Evolutionary conservation across 2,888 invertebrate species (phyloP).

Genomic region (Caenorhabditis doughertyi): DNA sequence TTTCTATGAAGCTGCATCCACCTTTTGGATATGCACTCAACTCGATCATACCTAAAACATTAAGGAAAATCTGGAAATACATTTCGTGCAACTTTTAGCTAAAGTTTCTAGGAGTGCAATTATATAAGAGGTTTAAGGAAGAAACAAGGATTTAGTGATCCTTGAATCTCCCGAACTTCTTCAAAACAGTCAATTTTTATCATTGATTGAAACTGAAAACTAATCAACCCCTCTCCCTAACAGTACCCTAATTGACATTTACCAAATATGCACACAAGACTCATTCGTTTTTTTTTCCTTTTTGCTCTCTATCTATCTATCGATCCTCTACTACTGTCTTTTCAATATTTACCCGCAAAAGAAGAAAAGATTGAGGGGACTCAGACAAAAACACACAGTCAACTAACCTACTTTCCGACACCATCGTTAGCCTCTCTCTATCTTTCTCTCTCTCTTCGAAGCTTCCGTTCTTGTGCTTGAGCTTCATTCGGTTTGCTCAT

Average conservation of each 20-base stretch:
- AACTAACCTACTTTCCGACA: slow-evolving; percentile 1
- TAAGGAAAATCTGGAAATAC: too few relatives aligned
- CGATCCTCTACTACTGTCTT: slow-evolving; percentile 24
- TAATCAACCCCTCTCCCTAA: too few relatives aligned
- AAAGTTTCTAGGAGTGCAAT: too few relatives aligned
- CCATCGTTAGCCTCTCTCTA: slow-evolving; percentile 10
- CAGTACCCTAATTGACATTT: neutral
- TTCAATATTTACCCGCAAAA: slow-evolving; percentile 43
- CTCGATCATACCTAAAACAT: too few relatives aligned
- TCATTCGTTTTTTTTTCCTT: neutral
- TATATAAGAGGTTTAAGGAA: too few relatives aligned
- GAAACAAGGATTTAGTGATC: too few relatives aligned
- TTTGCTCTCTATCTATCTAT: slow-evolving; percentile 10
- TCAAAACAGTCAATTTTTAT: too few relatives aligned
- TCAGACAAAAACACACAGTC: slow-evolving; percentile 32
- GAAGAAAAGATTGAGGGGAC: neutral
- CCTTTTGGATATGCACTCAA: too few relatives aligned
- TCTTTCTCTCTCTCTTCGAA: neutral
- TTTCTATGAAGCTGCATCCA: too few relatives aligned
- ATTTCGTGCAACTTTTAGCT: too few relatives aligned
- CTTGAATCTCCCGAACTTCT: too few relatives aligned
- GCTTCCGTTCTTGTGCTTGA: slow-evolving; percentile 36
- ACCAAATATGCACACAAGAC: slow-evolving; percentile 34
- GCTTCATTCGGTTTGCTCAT: slow-evolving; percentile 25
- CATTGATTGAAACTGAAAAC: too few relatives aligned